A percentile compares a stretch with the other conserved stretches of the same genome.
phyloP scores from a whole-genome alignment of 2,113 vertebrate genomes.

The Aphyosemion australe region DNA sequence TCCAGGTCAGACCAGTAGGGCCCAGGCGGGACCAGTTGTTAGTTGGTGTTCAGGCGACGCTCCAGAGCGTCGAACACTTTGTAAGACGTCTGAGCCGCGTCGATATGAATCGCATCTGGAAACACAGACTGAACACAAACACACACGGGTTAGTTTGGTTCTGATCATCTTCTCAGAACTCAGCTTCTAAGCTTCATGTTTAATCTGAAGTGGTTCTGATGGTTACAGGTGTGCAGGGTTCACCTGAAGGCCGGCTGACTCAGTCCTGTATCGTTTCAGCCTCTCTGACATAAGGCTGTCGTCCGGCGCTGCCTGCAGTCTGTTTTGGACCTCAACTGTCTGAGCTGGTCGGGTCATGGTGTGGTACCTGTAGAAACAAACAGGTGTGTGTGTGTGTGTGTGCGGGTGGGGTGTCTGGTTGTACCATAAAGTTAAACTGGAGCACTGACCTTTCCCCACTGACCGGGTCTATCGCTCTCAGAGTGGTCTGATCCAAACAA shows the following conservation, averaged over 20 bases:
- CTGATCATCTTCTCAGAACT: neutral
- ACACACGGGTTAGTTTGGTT: neutral
- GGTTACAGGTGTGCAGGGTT: neutral
- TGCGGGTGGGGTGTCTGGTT: neutral
- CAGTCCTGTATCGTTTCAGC: constrained; percentile 73
- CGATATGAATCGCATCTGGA: constrained; percentile 74
- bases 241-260: constrained; percentile 51
- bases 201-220: neutral
- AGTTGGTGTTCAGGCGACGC: constrained; percentile 74
- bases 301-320: constrained; percentile 82
- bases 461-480: constrained; percentile 83
- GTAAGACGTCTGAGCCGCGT: constrained; percentile 88
- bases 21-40: constrained; percentile 22
- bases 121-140: constrained; percentile 74
- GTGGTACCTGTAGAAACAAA: constrained; percentile 81
- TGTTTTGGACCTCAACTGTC: constrained; percentile 73
- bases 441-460: constrained; percentile 85
- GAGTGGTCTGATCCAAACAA: constrained; percentile 83
- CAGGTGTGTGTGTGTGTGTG: neutral
- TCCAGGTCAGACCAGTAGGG: neutral
- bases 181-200: too few relatives aligned
- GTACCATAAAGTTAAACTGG: too few relatives aligned
- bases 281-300: constrained; percentile 48
- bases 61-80: constrained; percentile 87
- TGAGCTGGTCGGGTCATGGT: constrained; percentile 82